Evolutionary conservation across 2,888 invertebrate species (phyloP), one percentile per base, ranked within the genome.

Genomic region (Zeuzera pyrina): DNA sequence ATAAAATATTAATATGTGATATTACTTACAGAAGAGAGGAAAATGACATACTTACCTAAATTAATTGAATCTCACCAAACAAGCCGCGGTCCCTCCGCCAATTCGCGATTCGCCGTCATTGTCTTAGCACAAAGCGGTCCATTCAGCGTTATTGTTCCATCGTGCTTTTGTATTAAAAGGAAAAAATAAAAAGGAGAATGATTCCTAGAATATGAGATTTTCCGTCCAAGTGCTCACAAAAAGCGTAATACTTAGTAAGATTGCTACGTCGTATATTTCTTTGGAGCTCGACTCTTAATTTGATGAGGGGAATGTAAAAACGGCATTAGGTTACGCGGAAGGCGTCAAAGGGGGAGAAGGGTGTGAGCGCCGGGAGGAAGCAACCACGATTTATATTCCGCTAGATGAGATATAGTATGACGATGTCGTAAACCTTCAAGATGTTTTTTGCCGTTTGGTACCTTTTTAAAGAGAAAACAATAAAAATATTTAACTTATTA

Each of bases 281-380:
- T 57, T 52, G 54, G 53, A 47, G 49, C 48, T 38, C 46, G 53
- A 49, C 57, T 63, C 63, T 70, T 73, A 70, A 73, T 72, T 71
- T 69, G 65, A 72, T 66, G 68, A 68, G 57, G 46, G 48, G 59
- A 61, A 65, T 67, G 68, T 69, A 69, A 71, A 72, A 71, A 66
- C 52, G 60, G 55, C 62, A 57, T 67, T 66, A 65, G 56, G 57
- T 62, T 64, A 67, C 57, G 50, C 41, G 46, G 41, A 42, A 49
- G 55, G 49, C 13, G 27, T 26, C 27, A 16, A 52, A 39, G 45
- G 35, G 39, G 35, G 39, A 44, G 40, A 36, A 43, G 19, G 35
- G 13, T 29, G 31, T 22, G 36, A 33, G 43, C 34, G 23, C 36
- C 28, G 32, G 35, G 38, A 41, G 42, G 39, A 31, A 47, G 47